A percentile compares a stretch with the other conserved stretches of the same genome.
Evolutionary conservation across 2,797 vertebrate species (phyloP).

Genomic region (Macroramphosus scolopax): DNA sequence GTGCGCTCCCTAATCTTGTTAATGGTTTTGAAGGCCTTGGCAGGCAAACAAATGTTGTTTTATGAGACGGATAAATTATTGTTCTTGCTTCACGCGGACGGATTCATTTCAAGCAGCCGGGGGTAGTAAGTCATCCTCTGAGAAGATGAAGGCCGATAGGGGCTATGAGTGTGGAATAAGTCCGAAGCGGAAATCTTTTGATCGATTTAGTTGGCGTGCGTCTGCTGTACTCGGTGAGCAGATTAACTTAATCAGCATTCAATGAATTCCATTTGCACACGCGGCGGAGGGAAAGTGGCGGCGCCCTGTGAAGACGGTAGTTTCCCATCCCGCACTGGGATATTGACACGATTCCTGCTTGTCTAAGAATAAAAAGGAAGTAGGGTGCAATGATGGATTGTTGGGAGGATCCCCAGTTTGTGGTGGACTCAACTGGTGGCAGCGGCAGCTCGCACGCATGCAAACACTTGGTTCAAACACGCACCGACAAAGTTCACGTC

Average conservation of each 20-base stretch:
- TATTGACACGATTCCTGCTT: too few relatives aligned
- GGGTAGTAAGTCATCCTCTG: slow-evolving; percentile 30
- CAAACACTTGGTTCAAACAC: slow-evolving; percentile 13
- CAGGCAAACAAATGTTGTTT: slow-evolving; percentile 71
- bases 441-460: too few relatives aligned
- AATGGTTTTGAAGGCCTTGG: slow-evolving; percentile 73
- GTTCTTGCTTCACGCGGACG: too few relatives aligned
- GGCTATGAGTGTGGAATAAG: slow-evolving; percentile 22
- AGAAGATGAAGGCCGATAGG: slow-evolving; percentile 22
- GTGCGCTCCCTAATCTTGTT: slow-evolving; percentile 76
- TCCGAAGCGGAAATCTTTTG: slow-evolving; percentile 16
- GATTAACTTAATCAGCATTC: slow-evolving; percentile 18
- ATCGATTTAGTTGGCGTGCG: slow-evolving; percentile 25
- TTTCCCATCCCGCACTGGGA: too few relatives aligned
- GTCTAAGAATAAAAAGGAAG: too few relatives aligned
- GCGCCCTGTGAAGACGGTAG: too few relatives aligned
- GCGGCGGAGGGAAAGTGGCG: too few relatives aligned
- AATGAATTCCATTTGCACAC: slow-evolving; percentile 17
- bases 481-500: slow-evolving; percentile 31
- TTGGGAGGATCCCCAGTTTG: too few relatives aligned
- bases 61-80: slow-evolving; percentile 64
- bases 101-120: slow-evolving; percentile 39
- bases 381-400: too few relatives aligned
- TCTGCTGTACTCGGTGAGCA: not conserved
- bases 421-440: too few relatives aligned